Base-by-base conservation (phyloP, 53 echinoderm and acorn worm genomes). In the Arbacia lixula region DNA sequence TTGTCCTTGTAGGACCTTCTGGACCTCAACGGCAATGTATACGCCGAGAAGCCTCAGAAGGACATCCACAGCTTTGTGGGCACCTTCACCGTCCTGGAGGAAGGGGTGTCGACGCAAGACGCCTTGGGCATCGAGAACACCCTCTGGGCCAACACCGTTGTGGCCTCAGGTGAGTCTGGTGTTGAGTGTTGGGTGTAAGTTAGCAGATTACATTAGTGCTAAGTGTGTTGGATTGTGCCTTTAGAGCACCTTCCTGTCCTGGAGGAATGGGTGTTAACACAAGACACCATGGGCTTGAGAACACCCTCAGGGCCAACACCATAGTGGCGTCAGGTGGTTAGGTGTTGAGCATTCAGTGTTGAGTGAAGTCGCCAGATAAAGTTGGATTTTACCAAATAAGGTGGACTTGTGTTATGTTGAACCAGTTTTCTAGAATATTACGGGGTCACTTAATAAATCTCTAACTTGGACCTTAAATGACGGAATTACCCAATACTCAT, bases 11-110 rank as follows among this genome's bases (percentile, higher is more conserved):
- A 96, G 97, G 97, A 96, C 36, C 49, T 96, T 20, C 58, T 93
- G 19, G 88, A 94, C 42, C 83, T 90, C 2, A 89, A 93, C 88
- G 98, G 88, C 64, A 82, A 90, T 69, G 94, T 97, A 9, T 97
- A 78, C 80, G 98, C 94, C 21, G 98, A 97, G 85, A 94, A 93
- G 62, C 93, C 96, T 65, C 92, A 97, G 71, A 97, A 96, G 67
- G 90, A 88, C 40, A 97, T 97, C 42, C 94, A 97, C 86, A 90
- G 90, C 30, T 97, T 97, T 85, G 90, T 94, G 4, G 98, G 98
- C 22, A 93, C 93, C 11, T 94, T 94, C 52, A 89, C 94, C 22
- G 50, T 86, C 39, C 66, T 91, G 72, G 87, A 88, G 2, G 94
- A 92, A 5, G 90, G 90, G n/a, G 38, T 77, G 5, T 71, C 84